Conservation (phyloP, 2,797 vertebrate genomes). For the Syndactyla subalaris region DNA sequence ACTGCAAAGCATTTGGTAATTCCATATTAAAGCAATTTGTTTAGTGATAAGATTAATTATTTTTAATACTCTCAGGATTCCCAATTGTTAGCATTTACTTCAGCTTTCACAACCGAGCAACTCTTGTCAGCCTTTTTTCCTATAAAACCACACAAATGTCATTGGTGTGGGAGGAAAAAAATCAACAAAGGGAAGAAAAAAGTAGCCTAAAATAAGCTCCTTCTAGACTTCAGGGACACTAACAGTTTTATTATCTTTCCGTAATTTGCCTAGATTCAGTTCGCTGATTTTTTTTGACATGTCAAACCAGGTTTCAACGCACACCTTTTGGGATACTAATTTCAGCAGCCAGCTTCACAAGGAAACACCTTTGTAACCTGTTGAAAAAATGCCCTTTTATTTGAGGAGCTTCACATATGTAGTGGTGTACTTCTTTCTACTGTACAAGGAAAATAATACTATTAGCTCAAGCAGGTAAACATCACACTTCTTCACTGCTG, state of each 20-base stretch:
- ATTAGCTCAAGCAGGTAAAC: not conserved
- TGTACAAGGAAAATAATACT: not conserved
- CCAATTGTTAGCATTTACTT: not conserved
- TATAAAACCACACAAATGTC: not conserved
- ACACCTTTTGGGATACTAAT: not conserved
- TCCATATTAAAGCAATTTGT: not conserved
- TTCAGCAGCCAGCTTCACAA: not conserved
- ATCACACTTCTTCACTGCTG: not conserved
- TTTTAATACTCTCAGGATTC: not conserved
- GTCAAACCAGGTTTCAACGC: not conserved
- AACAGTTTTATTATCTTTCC: not conserved
- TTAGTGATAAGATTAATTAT: not conserved
- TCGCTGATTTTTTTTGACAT: not conserved
- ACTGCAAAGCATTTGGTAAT: not conserved
- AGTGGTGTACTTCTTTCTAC: not conserved
- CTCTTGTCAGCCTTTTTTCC: not conserved
- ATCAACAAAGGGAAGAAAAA: not conserved
- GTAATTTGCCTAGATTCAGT: not conserved
- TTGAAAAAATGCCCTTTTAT: not conserved
- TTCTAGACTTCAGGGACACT: not conserved
- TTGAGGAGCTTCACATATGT: not conserved
- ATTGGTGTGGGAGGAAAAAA: not conserved
- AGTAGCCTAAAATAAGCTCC: not conserved
- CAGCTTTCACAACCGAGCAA: not conserved
- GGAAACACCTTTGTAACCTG: not conserved